Conservation (phyloP, 2,113 vertebrate genomes). For the Paratilapia polleni region DNA sequence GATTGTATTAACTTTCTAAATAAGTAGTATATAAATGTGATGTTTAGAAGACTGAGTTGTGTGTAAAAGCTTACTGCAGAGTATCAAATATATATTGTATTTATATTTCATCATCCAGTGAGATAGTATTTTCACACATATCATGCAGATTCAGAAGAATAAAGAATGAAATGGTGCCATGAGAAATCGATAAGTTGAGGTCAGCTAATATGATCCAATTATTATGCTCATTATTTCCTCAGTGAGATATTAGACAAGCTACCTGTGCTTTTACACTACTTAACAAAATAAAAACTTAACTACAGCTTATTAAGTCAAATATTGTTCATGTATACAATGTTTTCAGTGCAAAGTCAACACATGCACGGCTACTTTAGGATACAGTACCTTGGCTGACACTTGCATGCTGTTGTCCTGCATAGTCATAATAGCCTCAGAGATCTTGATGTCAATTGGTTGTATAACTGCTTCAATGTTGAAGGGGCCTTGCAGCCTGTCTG, state of each 20-base stretch:
- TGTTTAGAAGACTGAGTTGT: background rate
- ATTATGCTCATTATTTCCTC: background rate
- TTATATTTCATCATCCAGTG: background rate
- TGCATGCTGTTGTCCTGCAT: slow-evolving; percentile 98
- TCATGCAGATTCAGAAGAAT: background rate
- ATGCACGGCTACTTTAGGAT: slow-evolving; percentile 14
- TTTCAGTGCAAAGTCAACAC: background rate
- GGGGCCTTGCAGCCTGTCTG: slow-evolving; percentile 92
- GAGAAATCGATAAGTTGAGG: background rate
- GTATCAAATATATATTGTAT: background rate
- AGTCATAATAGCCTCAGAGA: slow-evolving; percentile 97
- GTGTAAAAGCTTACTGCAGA: background rate
- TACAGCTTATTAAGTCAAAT: background rate
- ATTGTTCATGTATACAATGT: background rate
- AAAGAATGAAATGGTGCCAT: background rate
- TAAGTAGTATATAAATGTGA: background rate
- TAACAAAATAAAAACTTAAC: background rate
- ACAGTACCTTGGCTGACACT: slow-evolving; percentile 92
- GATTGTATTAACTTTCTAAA: background rate
- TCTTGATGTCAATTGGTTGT: slow-evolving; percentile 96
- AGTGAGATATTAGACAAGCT: background rate
- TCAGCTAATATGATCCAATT: background rate
- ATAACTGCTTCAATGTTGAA: slow-evolving; percentile 96
- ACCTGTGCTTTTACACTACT: background rate
- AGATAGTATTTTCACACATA: background rate